Base-by-base conservation (phyloP, 2,797 vertebrate species). In the Macropus fuliginosus region DNA sequence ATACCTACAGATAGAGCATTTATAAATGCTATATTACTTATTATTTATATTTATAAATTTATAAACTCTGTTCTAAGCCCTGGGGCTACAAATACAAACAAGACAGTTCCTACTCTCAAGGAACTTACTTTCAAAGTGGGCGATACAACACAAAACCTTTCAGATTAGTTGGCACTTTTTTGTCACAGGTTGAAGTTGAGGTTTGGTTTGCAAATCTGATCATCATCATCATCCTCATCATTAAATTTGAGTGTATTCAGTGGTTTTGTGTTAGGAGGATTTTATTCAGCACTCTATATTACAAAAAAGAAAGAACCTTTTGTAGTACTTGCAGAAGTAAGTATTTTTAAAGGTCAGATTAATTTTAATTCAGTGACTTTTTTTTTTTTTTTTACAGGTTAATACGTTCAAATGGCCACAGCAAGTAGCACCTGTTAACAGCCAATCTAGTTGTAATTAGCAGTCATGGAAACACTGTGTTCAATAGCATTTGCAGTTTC, bases 321-420 rank as follows among this genome's bases (percentile, higher is more conserved):
- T 50, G 3, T 24, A 27, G 5, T 46, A 87, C 90, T 95, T 96
- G n/a, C 27, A 95, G 92, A 97, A 97, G 90, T 92, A 95, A 93
- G 56, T 16, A 31, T 97, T 96, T 66, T 54, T 59, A 97, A 97
- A 98, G 92, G 97, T 95, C 95, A 96, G 34, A 50, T 28, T 93
- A 91, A 89, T n/a, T 96, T 97, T 92, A 95, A 96, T 96, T 92
- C 94, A 95, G 62, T 92, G 87, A 52, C 91, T 94, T 95, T 94
- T 97, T 90, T 91, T 46, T 46, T 46, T 46, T 46, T 81, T 96
- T 95, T 92, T 94, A 91, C 56, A 91, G 91, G 59, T 96, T 96
- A 96, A 92, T 74, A 92, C 95, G 89, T 93, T 91, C 87, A 93
- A 81, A 94, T 62, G 57, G 90, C 56, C 81, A 31, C 1, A 29